Conservation (phyloP, 2,113 vertebrate species). For the Cololabis saira region DNA sequence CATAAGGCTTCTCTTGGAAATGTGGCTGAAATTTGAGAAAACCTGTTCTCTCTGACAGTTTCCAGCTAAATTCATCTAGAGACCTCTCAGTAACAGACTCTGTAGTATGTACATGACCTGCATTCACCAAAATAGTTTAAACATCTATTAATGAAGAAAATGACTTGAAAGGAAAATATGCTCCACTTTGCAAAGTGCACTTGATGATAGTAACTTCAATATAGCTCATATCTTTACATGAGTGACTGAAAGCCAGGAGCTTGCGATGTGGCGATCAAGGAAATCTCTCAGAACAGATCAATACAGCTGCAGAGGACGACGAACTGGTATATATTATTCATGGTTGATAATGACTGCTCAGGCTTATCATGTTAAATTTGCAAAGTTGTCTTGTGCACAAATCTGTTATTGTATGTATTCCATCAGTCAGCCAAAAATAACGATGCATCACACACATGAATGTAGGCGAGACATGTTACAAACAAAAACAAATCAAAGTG, state of each 20-base stretch:
- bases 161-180: slow-evolving; percentile 14
- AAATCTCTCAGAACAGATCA: slow-evolving; percentile 36
- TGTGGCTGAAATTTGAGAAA: slow-evolving; percentile 63
- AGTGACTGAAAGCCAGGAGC: slow-evolving; percentile 17
- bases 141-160: slow-evolving; percentile 22
- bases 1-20: slow-evolving; percentile 63
- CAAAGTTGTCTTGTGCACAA: slow-evolving; percentile 29
- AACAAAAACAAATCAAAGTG: no score
- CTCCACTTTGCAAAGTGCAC: slow-evolving; percentile 8
- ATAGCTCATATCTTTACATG: slow-evolving; percentile 18
- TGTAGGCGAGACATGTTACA: no score
- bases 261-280: slow-evolving; percentile 40
- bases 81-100: slow-evolving; percentile 34
- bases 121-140: slow-evolving; percentile 12
- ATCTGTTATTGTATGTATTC: slow-evolving; percentile 6
- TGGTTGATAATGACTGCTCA: slow-evolving; percentile 28
- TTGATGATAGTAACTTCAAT: slow-evolving; percentile 10
- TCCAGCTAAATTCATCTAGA: slow-evolving; percentile 52
- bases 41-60: slow-evolving; percentile 44
- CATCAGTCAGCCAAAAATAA: slow-evolving; percentile 30
- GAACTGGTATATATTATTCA: slow-evolving; percentile 34
- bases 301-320: slow-evolving; percentile 26
- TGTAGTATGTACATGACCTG: slow-evolving; percentile 6
- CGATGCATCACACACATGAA: background rate
- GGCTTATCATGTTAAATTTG: slow-evolving; percentile 24